These are phyloP conservation scores for Gymnoscopelus braueri DNA, from an alignment of 2,797 vertebrate species.

Conservation along the genomic window DNA sequence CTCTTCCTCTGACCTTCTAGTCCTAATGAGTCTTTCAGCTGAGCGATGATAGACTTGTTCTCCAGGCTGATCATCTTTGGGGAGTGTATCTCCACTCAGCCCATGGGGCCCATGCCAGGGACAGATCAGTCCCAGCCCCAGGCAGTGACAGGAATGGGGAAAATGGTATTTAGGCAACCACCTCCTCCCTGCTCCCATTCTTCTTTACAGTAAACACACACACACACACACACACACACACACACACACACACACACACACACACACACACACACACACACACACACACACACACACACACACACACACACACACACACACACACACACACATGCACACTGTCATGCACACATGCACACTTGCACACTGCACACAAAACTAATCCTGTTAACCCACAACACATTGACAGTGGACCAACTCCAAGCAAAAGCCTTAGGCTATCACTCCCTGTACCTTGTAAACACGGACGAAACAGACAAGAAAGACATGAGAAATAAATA, in stretches of 20 bases:
- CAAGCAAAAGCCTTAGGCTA: constrained; percentile 48
- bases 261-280: background rate
- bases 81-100: constrained; percentile 62
- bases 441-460: constrained; percentile 71
- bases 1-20: constrained; percentile 77
- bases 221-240: background rate
- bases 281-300: no score
- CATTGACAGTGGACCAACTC: constrained; percentile 47
- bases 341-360: background rate
- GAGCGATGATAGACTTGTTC: constrained; percentile 82
- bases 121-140: constrained; percentile 80
- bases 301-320: background rate
- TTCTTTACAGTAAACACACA: no score
- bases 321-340: background rate
- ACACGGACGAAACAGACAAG: constrained; percentile 68
- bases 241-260: background rate
- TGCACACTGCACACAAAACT: constrained; percentile 14
- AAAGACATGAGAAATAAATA: constrained; percentile 83
- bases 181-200: no score
- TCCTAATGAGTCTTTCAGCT: constrained; percentile 87
- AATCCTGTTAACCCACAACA: background rate
- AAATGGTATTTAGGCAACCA: no score
- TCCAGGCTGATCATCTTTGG: constrained; percentile 74
- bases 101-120: constrained; percentile 82
- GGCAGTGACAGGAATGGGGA: constrained; percentile 72